These are phyloP conservation scores for Varanus salvator DNA, from an alignment of 2,113 vertebrate species.

Conservation along the genomic window DNA sequence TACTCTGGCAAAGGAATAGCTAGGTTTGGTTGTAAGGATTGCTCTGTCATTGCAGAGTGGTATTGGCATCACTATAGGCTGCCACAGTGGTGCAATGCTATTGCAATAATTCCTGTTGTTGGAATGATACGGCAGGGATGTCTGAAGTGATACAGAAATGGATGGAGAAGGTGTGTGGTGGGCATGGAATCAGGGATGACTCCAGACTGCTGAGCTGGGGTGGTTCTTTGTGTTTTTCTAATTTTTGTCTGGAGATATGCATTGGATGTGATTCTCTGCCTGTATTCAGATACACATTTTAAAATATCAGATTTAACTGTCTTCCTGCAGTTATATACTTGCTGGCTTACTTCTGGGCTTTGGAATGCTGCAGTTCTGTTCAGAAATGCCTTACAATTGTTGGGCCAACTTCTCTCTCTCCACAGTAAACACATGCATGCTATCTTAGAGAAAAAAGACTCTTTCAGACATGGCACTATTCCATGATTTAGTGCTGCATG, in stretches of 20 bases:
- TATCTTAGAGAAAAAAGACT: background rate
- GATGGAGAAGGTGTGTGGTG: background rate
- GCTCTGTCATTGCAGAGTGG: background rate
- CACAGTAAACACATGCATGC: background rate
- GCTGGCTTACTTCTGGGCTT: background rate
- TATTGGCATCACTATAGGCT: background rate
- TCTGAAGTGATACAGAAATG: background rate
- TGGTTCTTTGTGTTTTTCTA: background rate
- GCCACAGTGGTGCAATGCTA: background rate
- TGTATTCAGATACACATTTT: background rate
- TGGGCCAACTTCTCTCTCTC: background rate
- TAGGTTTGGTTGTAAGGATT: background rate
- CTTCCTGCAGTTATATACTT: background rate
- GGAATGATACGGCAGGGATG: no score
- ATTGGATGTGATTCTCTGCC: background rate
- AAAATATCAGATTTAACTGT: background rate
- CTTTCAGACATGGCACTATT: background rate
- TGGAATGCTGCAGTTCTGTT: background rate
- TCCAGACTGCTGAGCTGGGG: background rate
- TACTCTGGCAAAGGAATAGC: background rate
- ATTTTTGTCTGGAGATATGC: background rate
- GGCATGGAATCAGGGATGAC: background rate
- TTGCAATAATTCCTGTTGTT: background rate
- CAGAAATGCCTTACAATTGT: background rate
- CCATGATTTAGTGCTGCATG: background rate